Conservation (phyloP, 2,113 vertebrate species). For the Sisor rabdophorus region DNA sequence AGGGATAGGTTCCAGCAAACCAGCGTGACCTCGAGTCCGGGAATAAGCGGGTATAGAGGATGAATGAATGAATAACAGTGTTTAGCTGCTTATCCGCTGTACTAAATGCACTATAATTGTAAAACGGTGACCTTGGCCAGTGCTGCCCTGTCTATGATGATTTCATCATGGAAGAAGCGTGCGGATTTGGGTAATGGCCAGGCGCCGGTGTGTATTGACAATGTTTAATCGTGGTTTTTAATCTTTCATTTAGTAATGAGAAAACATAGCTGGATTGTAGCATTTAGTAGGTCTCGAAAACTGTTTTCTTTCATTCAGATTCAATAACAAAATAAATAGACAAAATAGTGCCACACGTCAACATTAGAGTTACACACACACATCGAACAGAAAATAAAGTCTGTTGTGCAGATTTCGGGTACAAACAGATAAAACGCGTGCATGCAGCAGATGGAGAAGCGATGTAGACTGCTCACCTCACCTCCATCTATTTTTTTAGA, state of each 20-base stretch:
- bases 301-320: neutral
- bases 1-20: too few relatives aligned
- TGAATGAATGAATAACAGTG: too few relatives aligned
- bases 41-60: too few relatives aligned
- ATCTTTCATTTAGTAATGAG: conserved; percentile 42
- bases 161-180: conserved; percentile 27
- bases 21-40: too few relatives aligned
- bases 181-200: conserved; percentile 40
- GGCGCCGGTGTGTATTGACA: neutral
- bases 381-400: neutral
- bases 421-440: conserved; percentile 12
- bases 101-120: neutral
- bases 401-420: neutral
- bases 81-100: too few relatives aligned
- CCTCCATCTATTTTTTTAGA: conserved; percentile 36
- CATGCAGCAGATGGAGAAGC: conserved; percentile 43
- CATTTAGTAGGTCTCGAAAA: neutral
- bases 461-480: conserved; percentile 26
- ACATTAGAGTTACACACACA: neutral
- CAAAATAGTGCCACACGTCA: neutral
- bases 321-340: neutral
- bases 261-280: conserved; percentile 23
- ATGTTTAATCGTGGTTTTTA: conserved; percentile 49
- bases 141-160: conserved; percentile 3
- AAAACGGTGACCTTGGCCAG: conserved; percentile 34